These are phyloP conservation scores for Petrocephalus schoutedeni DNA, from an alignment of 2,797 vertebrate species.

Conservation along the genomic window DNA sequence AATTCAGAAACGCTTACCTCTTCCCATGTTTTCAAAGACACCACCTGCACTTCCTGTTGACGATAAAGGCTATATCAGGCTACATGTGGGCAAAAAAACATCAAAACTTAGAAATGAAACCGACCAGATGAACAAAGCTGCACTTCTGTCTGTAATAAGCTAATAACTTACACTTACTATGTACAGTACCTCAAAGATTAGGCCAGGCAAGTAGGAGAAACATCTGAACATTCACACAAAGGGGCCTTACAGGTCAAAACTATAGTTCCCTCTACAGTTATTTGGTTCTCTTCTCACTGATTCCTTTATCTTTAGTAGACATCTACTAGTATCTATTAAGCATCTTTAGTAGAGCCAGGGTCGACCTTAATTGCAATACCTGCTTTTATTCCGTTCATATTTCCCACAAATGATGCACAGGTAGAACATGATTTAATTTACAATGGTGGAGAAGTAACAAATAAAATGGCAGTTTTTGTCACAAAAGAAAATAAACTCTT, in stretches of 20 bases:
- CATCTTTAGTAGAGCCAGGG: background rate
- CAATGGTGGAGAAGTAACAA: background rate
- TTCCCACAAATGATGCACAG: background rate
- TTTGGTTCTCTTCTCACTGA: background rate
- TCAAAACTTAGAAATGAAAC: background rate
- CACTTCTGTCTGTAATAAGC: background rate
- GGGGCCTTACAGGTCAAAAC: background rate
- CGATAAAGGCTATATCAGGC: background rate
- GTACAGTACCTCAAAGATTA: too few species aligned
- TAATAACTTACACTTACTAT: background rate
- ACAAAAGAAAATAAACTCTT: background rate
- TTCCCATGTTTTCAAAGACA: conserved; percentile 25
- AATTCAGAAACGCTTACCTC: conserved; percentile 17
- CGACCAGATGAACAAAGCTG: background rate
- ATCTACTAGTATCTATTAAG: too few species aligned
- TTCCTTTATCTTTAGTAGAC: background rate
- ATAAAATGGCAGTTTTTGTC: background rate
- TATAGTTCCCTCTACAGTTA: background rate
- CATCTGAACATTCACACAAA: background rate
- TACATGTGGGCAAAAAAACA: background rate
- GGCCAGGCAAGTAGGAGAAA: background rate
- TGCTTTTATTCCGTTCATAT: background rate
- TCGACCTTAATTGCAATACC: background rate
- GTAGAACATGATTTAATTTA: background rate
- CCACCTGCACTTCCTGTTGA: conserved; percentile 14